A percentile compares a stretch with the other conserved stretches of the same genome.
Conservation (phyloP, 2,113 vertebrate genomes). For the Paraplagusia blochii region DNA sequence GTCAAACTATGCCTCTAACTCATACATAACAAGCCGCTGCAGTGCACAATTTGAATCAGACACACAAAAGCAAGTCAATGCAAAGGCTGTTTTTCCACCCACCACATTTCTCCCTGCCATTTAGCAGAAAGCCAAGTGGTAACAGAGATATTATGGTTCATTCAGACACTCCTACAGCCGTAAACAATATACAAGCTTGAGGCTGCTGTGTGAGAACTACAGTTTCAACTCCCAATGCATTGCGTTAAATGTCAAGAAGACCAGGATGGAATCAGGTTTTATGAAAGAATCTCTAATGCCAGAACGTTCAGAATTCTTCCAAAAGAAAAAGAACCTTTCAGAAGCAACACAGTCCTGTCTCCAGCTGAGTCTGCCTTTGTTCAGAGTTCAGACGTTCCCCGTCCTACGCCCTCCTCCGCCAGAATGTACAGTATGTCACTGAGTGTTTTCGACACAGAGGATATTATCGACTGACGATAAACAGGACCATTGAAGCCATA, state of each 20-base stretch:
- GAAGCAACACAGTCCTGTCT: conserved; percentile 4
- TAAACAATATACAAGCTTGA: background rate
- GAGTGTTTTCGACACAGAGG: conserved; percentile 26
- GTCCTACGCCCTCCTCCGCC: conserved; percentile 40
- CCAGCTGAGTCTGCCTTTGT: conserved; percentile 15
- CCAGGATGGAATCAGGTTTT: too few species aligned
- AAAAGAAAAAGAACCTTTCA: conserved; percentile 4
- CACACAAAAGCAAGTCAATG: conserved; percentile 38
- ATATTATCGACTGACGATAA: conserved; percentile 38
- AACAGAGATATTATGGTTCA: background rate
- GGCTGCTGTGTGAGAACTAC: conserved; percentile 8
- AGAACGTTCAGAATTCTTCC: background rate
- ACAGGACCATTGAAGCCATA: conserved; percentile 38
- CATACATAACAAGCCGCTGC: conserved; percentile 30
- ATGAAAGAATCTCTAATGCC: too few species aligned
- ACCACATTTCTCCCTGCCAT: conserved; percentile 24
- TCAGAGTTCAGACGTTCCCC: conserved; percentile 8
- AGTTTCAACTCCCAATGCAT: background rate
- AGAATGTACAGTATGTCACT: conserved; percentile 53
- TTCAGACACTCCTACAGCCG: conserved; percentile 17
- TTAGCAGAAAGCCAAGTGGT: conserved; percentile 9
- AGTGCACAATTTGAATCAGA: conserved; percentile 20
- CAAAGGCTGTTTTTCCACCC: conserved; percentile 31
- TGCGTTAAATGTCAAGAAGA: background rate
- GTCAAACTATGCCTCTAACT: conserved; percentile 28